Evolutionary conservation across 2,113 vertebrate species (phyloP).

Genomic region (Leptodactylus fuscus): DNA sequence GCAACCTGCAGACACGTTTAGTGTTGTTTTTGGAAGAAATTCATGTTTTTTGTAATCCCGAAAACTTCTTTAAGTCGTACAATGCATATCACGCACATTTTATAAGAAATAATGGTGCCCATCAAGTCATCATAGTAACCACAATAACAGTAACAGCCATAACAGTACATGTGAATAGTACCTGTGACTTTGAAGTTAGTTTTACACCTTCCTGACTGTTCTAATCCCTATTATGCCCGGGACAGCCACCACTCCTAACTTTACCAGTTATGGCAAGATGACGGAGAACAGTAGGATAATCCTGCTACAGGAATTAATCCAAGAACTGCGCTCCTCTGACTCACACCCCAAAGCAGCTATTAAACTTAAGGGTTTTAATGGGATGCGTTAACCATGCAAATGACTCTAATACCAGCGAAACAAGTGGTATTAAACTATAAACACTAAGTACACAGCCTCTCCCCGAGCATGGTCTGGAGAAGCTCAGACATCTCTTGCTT

Average conservation of each 20-base stretch:
- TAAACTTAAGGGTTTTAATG: conserved; percentile 27
- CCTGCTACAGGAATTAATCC: conserved; percentile 7
- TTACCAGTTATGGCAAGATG: conserved; percentile 35
- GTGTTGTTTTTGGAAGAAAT: no score
- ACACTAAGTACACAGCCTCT: neutral
- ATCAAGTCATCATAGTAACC: neutral
- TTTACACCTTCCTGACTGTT: neutral
- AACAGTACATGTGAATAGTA: neutral
- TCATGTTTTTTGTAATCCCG: no score
- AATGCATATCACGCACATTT: neutral
- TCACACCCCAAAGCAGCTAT: conserved; percentile 28
- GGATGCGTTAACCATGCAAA: conserved; percentile 39
- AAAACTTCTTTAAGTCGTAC: neutral
- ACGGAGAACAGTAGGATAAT: neutral
- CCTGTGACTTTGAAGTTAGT: neutral
- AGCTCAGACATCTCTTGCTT: neutral
- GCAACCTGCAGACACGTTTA: no score
- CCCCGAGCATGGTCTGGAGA: neutral
- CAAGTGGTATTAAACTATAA: conserved; percentile 28
- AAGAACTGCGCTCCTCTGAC: neutral
- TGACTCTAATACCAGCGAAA: conserved; percentile 27
- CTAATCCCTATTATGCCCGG: neutral
- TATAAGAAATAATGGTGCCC: neutral
- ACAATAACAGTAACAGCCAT: neutral
- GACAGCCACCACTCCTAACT: neutral